Evolutionary conservation across 2,113 vertebrate genomes (phyloP).

Genomic region (Pontoporia blainvillei): DNA sequence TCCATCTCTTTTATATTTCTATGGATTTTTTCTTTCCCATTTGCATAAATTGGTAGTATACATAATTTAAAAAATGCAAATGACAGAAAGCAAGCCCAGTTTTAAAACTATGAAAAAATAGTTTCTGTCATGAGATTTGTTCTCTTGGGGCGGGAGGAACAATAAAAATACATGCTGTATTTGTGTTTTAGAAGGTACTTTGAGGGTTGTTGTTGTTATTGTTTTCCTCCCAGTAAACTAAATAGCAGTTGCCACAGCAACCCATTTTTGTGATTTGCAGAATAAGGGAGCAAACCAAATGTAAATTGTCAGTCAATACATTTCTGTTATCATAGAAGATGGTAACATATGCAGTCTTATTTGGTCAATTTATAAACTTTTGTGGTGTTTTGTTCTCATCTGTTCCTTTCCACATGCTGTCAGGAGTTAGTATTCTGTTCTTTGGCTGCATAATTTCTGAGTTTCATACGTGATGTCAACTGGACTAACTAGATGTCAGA

Average conservation of each 20-base stretch:
- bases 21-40: neutral
- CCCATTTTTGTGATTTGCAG: constrained; percentile 76
- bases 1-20: neutral
- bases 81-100: neutral
- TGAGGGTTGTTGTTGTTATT: neutral
- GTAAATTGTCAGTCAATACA: constrained; percentile 66
- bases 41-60: neutral
- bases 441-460: constrained; percentile 2
- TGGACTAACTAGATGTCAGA: neutral
- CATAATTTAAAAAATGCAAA: constrained; percentile 39
- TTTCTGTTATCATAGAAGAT: constrained; percentile 56
- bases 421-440: neutral
- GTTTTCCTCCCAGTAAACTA: constrained; percentile 58
- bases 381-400: constrained; percentile 18
- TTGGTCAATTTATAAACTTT: constrained; percentile 59
- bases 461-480: neutral
- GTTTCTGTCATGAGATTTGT: neutral
- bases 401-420: neutral
- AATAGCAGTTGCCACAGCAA: constrained; percentile 80
- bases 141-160: neutral
- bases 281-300: constrained; percentile 74
- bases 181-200: constrained; percentile 55
- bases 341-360: constrained; percentile 22
- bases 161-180: constrained; percentile 51
- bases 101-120: constrained; percentile 26